Evolutionary conservation across 2,113 vertebrate genomes (phyloP), one percentile per base, ranked within the genome.

Genomic region (Nibea coibor): DNA sequence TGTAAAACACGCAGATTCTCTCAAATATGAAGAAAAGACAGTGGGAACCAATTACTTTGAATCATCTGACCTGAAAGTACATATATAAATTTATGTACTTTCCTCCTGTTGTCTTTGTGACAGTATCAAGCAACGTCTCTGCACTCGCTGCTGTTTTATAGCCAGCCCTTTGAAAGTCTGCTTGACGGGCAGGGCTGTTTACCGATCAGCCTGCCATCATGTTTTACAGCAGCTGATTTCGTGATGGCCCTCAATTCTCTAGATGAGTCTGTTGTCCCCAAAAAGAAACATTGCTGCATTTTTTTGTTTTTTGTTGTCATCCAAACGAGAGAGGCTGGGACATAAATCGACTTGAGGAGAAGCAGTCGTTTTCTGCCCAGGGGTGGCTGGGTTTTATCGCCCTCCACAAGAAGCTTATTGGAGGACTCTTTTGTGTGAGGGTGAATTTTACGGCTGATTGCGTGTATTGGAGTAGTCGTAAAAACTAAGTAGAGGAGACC

Each of bases 391-490:
- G 64, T 88, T 91, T 92, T 91, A 87, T 87, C 78, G 75, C 74
- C 74, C 81, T 81, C 75, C 45, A 51, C 2, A 4, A 80, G 76
- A 70, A 86, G 80, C 86, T 92, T 87, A 90, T 85, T 79, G 90
- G 75, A 83, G 47, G 75, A 80, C 68, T 73, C 75, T 75, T 82
- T 87, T 83, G 72, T 78, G 72, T 59, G 70, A 75, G 83, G 81
- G 85, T 66, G 79, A 57, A 74, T 89, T 92, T 92, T 91, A 90
- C 65, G 39, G 87, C 67, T 72, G 83, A 83, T 85, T 81, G 84
- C 78, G 47, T 75, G 83, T 78, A 82, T 86, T 22, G 78, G 79
- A 85, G 66, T 68, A 75, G 83, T 86, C 72, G 31, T 92, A 89
- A 91, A 89, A 89, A 74, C 75, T 74, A 81, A 89, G 80, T 86